Base-by-base conservation (phyloP, 2,113 vertebrate species). In the Empidonax traillii region DNA sequence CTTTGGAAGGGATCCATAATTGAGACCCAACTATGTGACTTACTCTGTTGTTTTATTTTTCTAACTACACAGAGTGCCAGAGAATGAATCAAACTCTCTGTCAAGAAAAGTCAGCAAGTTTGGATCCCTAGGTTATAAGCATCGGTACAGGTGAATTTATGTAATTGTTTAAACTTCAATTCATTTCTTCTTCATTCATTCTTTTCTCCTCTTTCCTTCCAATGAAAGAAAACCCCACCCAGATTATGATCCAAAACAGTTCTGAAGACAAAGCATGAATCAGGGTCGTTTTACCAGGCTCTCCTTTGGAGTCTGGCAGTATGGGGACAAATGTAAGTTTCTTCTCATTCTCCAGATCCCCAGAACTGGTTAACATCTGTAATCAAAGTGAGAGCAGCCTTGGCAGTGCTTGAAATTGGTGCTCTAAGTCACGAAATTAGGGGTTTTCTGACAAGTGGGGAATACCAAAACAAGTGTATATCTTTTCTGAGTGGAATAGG, bases 81-180 rank as follows among this genome's bases (percentile, higher is more conserved):
- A 99, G 92, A 98, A 98, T 81, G 98, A 99, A 93, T 98, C 98
- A 46, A 98, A 95, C 94, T 98, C 98, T 28, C 77, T 98, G 43
- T 98, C 98, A 89, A 98, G 98, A 96, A 99, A 98, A 97, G 97
- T 98, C 87, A 98, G 98, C 88, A 99, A 98, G 86, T 98, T 99
- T 96, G 98, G 98, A 93, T 98, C 98, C 92, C 86, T 98, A 69
- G 97, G 98, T 76, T 98, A 98, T 58, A 99, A 98, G 86, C 98
- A 98, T 94, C 98, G 98, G 3, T 98, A 98, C 96, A 98, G 99
- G 99, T 99, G 96, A 98, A 35, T 95, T 62, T 35, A 77, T 88
- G 85, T 89, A 3, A 21, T 72, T 79, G 14, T 81, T 63, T 79
- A 65, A 83, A 83, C 20, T 51, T 92, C 23, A 51, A 0, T 59